Evolutionary conservation across 2,113 vertebrate species (phyloP), one percentile per base, ranked within the genome.

Genomic region (Pterophyllum scalare): DNA sequence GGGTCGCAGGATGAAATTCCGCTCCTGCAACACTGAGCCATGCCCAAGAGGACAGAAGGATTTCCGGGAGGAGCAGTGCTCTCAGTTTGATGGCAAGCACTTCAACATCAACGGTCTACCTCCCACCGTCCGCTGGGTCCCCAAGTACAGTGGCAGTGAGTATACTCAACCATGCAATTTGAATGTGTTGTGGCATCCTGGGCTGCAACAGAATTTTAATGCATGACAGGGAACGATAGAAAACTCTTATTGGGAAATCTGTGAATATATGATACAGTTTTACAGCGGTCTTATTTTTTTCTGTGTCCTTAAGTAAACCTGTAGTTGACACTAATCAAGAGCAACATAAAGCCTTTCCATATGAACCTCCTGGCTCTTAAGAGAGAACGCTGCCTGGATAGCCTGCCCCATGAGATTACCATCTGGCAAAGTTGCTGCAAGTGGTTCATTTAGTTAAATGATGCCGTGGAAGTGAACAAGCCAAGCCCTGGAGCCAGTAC

Each of bases 81-180:
- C 97, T 74, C 96, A 97, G 22, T 99, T 97, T 87, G 96, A 99
- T 80, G 98, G 98, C 86, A 98, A 97, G 88, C 98, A 99, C 95
- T 98, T 99, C 58, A 98, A 99, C 93, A 99, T 99, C 95, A 98
- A 97, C 2, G 98, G 98, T 64, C 96, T 99, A 81, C 96, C 97
- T 4, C 95, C 97, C 87, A 94, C 95, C 8, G 98, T 99, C 76
- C 96, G 96, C 87, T 99, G 98, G 98, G 93, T 99, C 84, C 98
- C 98, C 60, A 99, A 99, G 93, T 99, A 99, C 89, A 99, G 97
- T 43, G 98, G 98, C 87, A 98, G 98, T 99, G 94, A 98, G 98
- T 98, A 75, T 12, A 22, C 31, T 3, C 1, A 38, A 60, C 43
- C 74, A 33, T 77, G 31, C 20, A 1, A 49, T 81, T 61, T 77